Conservation (phyloP, 2,888 invertebrate species). For the Eupeodes luniger region DNA sequence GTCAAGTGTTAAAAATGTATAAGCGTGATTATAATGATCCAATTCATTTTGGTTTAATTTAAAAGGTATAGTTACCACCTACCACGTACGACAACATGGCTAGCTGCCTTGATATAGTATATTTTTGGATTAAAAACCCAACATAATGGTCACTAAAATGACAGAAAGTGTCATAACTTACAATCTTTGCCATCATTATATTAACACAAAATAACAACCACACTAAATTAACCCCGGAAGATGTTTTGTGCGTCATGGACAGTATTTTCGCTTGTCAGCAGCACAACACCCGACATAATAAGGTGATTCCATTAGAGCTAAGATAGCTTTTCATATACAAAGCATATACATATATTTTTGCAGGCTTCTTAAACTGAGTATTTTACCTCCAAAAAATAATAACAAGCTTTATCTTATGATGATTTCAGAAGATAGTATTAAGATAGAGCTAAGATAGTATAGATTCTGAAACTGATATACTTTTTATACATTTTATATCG, state of each 20-base stretch:
- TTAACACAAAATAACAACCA: slow-evolving; percentile 55
- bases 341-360: slow-evolving; percentile 6
- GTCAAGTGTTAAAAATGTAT: not conserved
- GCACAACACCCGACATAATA: not conserved
- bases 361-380: slow-evolving; percentile 45
- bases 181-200: slow-evolving; percentile 42
- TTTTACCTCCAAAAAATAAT: slow-evolving; percentile 27
- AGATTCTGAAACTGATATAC: slow-evolving; percentile 1
- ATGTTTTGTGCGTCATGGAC: slow-evolving; percentile 22
- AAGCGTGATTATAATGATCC: not conserved
- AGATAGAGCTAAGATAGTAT: not conserved
- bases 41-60: not conserved
- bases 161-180: slow-evolving; percentile 47
- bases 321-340: not conserved
- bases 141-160: slow-evolving; percentile 52
- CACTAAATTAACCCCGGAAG: slow-evolving; percentile 53
- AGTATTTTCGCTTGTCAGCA: slow-evolving; percentile 39
- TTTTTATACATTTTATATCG: slow-evolving; percentile 22
- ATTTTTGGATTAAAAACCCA: not conserved
- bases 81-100: not conserved
- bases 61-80: not conserved
- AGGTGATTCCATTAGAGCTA: slow-evolving; percentile 46
- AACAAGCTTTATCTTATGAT: slow-evolving; percentile 35
- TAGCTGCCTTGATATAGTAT: not conserved
- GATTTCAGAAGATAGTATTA: slow-evolving; percentile 4